Conservation (phyloP, 2,888 invertebrate genomes). For the Callimorpha dominula region DNA sequence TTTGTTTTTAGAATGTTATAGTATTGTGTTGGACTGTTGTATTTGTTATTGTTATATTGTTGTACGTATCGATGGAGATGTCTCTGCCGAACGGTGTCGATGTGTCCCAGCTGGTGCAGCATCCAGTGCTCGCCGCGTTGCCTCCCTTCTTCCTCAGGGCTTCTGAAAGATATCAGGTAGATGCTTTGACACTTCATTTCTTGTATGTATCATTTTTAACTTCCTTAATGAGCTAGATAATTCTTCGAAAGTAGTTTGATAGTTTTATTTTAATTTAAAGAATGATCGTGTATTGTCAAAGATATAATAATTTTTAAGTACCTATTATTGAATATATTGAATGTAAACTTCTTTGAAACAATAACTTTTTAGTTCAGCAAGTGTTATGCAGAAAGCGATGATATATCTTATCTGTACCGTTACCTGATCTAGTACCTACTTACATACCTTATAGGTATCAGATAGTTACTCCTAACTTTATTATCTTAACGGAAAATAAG, state of each 20-base stretch:
- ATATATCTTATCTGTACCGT: too few relatives aligned
- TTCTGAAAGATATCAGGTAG: slow-evolving; percentile 95
- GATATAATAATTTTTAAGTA: too few relatives aligned
- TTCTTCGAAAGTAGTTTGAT: neutral
- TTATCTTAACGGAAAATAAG: too few relatives aligned
- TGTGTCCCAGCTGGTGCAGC: slow-evolving; percentile 94
- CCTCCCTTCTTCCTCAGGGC: slow-evolving; percentile 96
- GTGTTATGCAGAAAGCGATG: too few relatives aligned
- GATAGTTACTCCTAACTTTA: too few relatives aligned
- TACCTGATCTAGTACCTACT: too few relatives aligned
- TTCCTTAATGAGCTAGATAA: neutral
- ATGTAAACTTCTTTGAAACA: too few relatives aligned
- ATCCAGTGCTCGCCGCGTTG: slow-evolving; percentile 93
- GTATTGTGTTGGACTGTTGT: slow-evolving; percentile 42
- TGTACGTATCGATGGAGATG: slow-evolving; percentile 85
- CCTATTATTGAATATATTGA: too few relatives aligned
- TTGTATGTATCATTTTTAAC: neutral
- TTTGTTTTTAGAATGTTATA: slow-evolving; percentile 40
- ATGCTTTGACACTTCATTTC: slow-evolving; percentile 33
- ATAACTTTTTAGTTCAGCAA: too few relatives aligned
- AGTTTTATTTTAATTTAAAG: neutral
- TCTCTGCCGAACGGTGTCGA: slow-evolving; percentile 95
- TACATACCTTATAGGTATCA: too few relatives aligned
- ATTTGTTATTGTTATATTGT: slow-evolving; percentile 43
- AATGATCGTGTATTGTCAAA: neutral